Percentiles rank a stretch among this genome's conserved stretches.
Evolutionary conservation across 1,140 invertebrate species (phyloP).

Genomic region (Mesaphorura yosii): DNA sequence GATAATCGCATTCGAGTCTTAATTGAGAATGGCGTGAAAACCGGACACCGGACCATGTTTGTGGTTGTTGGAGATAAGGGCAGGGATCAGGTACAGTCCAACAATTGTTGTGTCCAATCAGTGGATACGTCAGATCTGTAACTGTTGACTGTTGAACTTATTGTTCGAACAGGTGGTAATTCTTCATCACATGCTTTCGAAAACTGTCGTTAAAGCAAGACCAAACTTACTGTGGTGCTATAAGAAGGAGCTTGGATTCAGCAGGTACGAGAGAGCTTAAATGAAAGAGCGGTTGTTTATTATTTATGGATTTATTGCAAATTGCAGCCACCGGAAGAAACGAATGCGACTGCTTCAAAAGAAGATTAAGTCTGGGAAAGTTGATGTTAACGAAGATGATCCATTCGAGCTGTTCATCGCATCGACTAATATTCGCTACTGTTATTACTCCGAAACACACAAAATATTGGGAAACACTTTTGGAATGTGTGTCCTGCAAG

Average conservation of each 20-base stretch:
- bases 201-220: slow-evolving; percentile 79
- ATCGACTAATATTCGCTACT: slow-evolving; percentile 91
- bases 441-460: slow-evolving; percentile 96
- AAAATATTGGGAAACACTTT: slow-evolving; percentile 96
- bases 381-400: slow-evolving; percentile 89
- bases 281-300: background rate
- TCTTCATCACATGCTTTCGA: slow-evolving; percentile 92
- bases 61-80: slow-evolving; percentile 91
- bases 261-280: slow-evolving; percentile 47
- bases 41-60: slow-evolving; percentile 84
- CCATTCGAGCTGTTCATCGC: slow-evolving; percentile 94
- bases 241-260: slow-evolving; percentile 91
- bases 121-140: background rate
- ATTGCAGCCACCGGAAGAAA: slow-evolving; percentile 78
- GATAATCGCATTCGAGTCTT: slow-evolving; percentile 89
- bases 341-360: slow-evolving; percentile 73
- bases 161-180: slow-evolving; percentile 82
- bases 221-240: slow-evolving; percentile 97
- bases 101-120: slow-evolving; percentile 6
- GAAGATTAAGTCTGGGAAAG: slow-evolving; percentile 76
- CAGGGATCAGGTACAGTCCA: slow-evolving; percentile 68
- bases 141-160: too few species aligned
- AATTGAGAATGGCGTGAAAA: slow-evolving; percentile 90
- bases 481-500: slow-evolving; percentile 90
- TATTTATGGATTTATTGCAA: background rate